A percentile compares a stretch with the other conserved stretches of the same genome.
These are phyloP conservation scores for Microcebus jonahi DNA, from an alignment of 2,113 vertebrate genomes.

Conservation along the genomic window DNA sequence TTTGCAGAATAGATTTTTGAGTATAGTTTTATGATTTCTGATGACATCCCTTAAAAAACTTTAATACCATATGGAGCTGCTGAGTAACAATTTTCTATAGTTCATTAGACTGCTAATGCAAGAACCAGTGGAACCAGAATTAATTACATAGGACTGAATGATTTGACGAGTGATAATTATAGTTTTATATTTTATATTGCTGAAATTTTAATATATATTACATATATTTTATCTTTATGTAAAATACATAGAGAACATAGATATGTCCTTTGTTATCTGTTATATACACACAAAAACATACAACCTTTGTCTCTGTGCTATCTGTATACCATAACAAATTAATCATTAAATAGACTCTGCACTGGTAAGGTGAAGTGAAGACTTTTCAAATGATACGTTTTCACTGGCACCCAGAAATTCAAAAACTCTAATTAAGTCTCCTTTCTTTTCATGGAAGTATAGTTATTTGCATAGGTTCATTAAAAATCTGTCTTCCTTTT, in stretches of 20 bases:
- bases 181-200: neutral
- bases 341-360: neutral
- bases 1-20: neutral
- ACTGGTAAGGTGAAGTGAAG: neutral
- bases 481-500: neutral
- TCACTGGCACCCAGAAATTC: neutral
- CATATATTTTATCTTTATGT: neutral
- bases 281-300: neutral
- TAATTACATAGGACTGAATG: neutral
- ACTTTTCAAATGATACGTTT: neutral
- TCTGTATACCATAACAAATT: neutral
- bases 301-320: neutral
- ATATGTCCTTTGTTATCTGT: neutral
- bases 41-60: neutral
- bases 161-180: neutral
- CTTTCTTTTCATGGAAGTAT: neutral
- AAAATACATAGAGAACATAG: neutral
- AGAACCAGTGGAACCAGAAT: neutral
- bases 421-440: neutral
- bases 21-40: neutral
- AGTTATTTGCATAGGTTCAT: conserved; percentile 30
- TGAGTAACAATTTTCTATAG: neutral
- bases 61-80: neutral
- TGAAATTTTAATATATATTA: neutral
- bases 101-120: neutral